Percentiles rank a stretch among this genome's conserved stretches.
These are phyloP conservation scores for Neoscelio sp. DNA, from an alignment of 2,888 invertebrate species.

Conservation along the genomic window DNA sequence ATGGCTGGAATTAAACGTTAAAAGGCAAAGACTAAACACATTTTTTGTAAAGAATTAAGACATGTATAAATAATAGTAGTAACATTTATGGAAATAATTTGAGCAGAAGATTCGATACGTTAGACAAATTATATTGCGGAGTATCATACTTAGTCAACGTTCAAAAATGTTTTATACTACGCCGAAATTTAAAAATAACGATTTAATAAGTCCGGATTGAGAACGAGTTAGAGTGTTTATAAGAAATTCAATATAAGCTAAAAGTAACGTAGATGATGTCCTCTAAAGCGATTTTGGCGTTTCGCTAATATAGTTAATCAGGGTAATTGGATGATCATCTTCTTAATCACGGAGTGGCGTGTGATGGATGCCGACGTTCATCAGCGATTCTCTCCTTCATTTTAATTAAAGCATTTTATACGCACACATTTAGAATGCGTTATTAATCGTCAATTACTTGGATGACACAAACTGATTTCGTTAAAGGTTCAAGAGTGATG, in stretches of 20 bases:
- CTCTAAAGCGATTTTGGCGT: slow-evolving; percentile 56
- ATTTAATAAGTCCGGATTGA: not conserved
- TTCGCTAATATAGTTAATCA: slow-evolving; percentile 62
- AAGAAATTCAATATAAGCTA: slow-evolving; percentile 34
- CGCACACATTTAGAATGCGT: slow-evolving; percentile 71
- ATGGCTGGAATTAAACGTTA: not conserved
- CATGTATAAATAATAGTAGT: too few species aligned
- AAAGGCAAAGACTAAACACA: too few species aligned
- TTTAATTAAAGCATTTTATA: slow-evolving; percentile 76
- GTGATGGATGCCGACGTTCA: slow-evolving; percentile 75
- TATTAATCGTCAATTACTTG: slow-evolving; percentile 81
- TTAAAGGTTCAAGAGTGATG: slow-evolving; percentile 71
- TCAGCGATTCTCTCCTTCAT: slow-evolving; percentile 65
- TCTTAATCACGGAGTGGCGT: slow-evolving; percentile 76
- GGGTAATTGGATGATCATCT: slow-evolving; percentile 66
- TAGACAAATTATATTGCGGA: slow-evolving; percentile 24
- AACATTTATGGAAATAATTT: slow-evolving; percentile 33
- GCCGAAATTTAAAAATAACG: slow-evolving; percentile 26
- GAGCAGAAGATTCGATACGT: slow-evolving; percentile 16
- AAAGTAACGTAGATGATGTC: slow-evolving; percentile 20
- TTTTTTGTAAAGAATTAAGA: too few species aligned
- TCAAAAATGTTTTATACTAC: too few species aligned
- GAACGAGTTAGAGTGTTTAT: slow-evolving; percentile 9
- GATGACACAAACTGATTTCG: slow-evolving; percentile 76
- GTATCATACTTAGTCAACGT: too few species aligned